A percentile compares a stretch with the other conserved stretches of the same genome.
Evolutionary conservation across 53 echinoderm and acorn worm genomes (phyloP).

Genomic region (Stichopus horrens): DNA sequence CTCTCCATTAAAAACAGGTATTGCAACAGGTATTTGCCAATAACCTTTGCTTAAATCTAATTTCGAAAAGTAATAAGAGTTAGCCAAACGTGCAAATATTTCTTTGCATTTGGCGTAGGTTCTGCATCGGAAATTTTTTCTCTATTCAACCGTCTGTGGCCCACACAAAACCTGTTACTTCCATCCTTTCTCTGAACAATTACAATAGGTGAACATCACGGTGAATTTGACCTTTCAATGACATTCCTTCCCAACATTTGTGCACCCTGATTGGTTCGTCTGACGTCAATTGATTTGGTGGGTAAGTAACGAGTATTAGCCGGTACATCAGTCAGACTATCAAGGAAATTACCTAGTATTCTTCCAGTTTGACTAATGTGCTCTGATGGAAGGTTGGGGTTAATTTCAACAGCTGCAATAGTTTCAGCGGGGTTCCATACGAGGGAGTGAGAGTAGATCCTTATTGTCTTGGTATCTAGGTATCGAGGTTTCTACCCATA

Average conservation of each 20-base stretch:
- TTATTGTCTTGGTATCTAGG: too few relatives aligned
- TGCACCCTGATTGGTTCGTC: too few relatives aligned
- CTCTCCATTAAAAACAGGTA: constrained; percentile 15
- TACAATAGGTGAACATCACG: constrained; percentile 18
- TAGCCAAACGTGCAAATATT: constrained; percentile 1
- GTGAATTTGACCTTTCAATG: constrained; percentile 19
- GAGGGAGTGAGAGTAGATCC: too few relatives aligned
- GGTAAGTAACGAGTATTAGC: too few relatives aligned
- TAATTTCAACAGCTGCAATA: constrained; percentile 38
- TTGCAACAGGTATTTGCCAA: constrained; percentile 28
- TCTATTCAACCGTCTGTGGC: constrained; percentile 20
- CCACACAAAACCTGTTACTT: constrained; percentile 25
- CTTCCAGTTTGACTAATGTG: constrained; percentile 17
- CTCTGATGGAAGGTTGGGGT: not conserved
- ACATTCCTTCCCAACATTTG: constrained; percentile 15
- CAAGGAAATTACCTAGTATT: constrained; percentile 30
- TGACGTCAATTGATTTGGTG: too few relatives aligned
- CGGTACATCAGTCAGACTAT: constrained; percentile 57
- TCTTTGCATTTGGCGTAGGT: constrained; percentile 29
- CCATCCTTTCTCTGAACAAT: constrained; percentile 20
- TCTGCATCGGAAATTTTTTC: constrained; percentile 20
- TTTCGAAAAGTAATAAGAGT: constrained; percentile 4
- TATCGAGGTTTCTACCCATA: too few relatives aligned
- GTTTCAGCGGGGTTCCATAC: too few relatives aligned
- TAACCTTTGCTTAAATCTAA: constrained; percentile 34